phyloP scores from a whole-genome alignment of 2,888 invertebrate species.

The Steromphala cineraria region DNA sequence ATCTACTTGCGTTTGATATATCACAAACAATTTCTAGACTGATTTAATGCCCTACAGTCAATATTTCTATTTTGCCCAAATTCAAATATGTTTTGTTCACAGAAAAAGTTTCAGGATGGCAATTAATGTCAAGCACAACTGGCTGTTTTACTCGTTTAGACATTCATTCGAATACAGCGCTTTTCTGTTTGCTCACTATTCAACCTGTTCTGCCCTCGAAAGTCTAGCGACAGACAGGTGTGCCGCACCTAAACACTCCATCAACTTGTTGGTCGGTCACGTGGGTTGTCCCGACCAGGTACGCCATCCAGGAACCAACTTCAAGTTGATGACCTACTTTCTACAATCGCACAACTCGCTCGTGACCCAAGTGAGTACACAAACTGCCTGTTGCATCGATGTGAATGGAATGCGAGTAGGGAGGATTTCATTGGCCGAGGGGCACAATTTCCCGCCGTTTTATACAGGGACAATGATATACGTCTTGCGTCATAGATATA shows the following conservation, averaged over 20 bases:
- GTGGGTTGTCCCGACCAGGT: neutral
- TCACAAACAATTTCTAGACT: too few relatives aligned
- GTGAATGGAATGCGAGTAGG: neutral
- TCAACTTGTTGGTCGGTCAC: neutral
- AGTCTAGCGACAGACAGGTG: neutral
- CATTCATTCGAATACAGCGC: too few relatives aligned
- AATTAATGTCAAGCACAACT: too few relatives aligned
- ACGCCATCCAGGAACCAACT: neutral
- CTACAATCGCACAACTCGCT: too few relatives aligned
- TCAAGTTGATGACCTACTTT: slow-evolving; percentile 6
- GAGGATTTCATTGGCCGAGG: slow-evolving; percentile 1
- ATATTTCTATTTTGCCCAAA: too few relatives aligned
- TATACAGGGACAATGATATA: neutral
- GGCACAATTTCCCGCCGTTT: neutral
- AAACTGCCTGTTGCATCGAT: neutral
- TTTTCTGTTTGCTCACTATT: too few relatives aligned
- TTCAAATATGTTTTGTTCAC: too few relatives aligned
- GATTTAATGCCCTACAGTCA: too few relatives aligned
- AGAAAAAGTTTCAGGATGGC: too few relatives aligned
- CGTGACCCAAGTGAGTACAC: slow-evolving; percentile 15
- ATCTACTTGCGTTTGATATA: too few relatives aligned
- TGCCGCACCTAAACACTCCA: slow-evolving; percentile 3
- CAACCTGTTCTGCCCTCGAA: neutral
- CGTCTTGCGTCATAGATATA: neutral
- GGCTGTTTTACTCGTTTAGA: too few relatives aligned